Percentiles rank a stretch among this genome's conserved stretches.
These are phyloP conservation scores for Daktulosphaira vitifoliae DNA, from an alignment of 1,140 invertebrate genomes.

Conservation along the genomic window DNA sequence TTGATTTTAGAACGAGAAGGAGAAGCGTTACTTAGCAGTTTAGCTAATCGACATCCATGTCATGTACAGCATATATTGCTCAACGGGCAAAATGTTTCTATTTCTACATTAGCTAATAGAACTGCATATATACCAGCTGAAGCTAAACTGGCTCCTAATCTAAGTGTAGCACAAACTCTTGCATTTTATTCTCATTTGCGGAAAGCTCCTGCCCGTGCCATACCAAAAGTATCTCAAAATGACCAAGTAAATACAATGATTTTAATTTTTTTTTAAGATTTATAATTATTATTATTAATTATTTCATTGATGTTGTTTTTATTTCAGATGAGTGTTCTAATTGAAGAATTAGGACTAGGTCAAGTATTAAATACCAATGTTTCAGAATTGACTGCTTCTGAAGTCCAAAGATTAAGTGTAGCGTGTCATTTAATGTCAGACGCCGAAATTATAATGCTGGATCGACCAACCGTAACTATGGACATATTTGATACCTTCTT, in stretches of 20 bases:
- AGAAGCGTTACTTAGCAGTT: conserved; percentile 67
- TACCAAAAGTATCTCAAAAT: conserved; percentile 36
- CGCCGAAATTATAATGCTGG: conserved; percentile 72
- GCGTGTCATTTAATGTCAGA: conserved; percentile 78
- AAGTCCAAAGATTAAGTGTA: conserved; percentile 72
- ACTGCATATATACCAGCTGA: conserved; percentile 57
- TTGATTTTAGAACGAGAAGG: conserved; percentile 56
- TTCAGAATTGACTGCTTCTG: conserved; percentile 70
- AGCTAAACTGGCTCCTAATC: conserved; percentile 44
- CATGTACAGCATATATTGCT: conserved; percentile 70
- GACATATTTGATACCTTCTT: conserved; percentile 96
- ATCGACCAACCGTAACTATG: conserved; percentile 84
- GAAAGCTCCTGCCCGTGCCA: conserved; percentile 34
- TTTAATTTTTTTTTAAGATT: not conserved
- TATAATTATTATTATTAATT: not conserved
- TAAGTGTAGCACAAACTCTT: conserved; percentile 45
- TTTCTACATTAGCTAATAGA: conserved; percentile 56
- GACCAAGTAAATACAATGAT: conserved; percentile 35
- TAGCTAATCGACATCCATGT: conserved; percentile 61
- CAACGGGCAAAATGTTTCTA: conserved; percentile 71
- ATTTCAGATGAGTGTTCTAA: conserved; percentile 66
- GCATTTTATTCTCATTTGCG: conserved; percentile 38
- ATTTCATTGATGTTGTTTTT: conserved; percentile 33
- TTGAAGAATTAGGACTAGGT: conserved; percentile 82
- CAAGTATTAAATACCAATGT: conserved; percentile 72